Evolutionary conservation across 2,888 invertebrate genomes (phyloP).

Genomic region (Allygus modestus): DNA sequence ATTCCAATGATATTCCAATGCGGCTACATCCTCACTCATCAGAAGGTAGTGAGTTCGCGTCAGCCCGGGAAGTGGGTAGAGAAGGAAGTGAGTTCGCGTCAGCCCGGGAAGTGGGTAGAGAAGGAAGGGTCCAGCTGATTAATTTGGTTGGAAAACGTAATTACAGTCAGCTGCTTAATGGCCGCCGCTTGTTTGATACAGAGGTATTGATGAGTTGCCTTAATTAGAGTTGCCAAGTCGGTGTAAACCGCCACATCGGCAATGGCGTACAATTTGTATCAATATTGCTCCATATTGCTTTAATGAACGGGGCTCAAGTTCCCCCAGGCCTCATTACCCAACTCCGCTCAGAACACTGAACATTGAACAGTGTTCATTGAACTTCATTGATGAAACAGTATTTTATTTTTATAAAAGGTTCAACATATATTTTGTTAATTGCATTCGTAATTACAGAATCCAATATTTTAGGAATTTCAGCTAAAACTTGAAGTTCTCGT

Average conservation of each 20-base stretch:
- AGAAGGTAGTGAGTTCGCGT: not conserved
- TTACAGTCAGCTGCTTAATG: constrained; percentile 35
- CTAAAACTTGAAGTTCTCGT: too few relatives aligned
- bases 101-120: not conserved
- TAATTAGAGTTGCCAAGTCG: constrained; percentile 54
- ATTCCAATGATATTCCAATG: too few relatives aligned
- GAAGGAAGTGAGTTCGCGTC: not conserved
- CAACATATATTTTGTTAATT: too few relatives aligned
- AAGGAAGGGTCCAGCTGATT: constrained; percentile 53
- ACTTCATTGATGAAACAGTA: not conserved
- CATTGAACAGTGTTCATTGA: not conserved
- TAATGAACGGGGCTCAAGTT: constrained; percentile 46
- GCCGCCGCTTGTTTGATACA: constrained; percentile 51
- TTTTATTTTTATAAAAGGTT: not conserved
- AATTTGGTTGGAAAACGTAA: constrained; percentile 49
- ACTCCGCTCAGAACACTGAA: not conserved
- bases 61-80: not conserved
- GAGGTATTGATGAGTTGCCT: constrained; percentile 58
- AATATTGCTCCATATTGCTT: constrained; percentile 43
- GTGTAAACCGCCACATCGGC: constrained; percentile 54
- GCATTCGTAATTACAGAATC: too few relatives aligned
- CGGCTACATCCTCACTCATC: too few relatives aligned
- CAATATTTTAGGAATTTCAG: too few relatives aligned
- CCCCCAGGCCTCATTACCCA: constrained; percentile 18
- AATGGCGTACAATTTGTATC: constrained; percentile 37